phyloP scores from a whole-genome alignment of 2,797 vertebrate genomes.

The Champsocephalus esox region DNA sequence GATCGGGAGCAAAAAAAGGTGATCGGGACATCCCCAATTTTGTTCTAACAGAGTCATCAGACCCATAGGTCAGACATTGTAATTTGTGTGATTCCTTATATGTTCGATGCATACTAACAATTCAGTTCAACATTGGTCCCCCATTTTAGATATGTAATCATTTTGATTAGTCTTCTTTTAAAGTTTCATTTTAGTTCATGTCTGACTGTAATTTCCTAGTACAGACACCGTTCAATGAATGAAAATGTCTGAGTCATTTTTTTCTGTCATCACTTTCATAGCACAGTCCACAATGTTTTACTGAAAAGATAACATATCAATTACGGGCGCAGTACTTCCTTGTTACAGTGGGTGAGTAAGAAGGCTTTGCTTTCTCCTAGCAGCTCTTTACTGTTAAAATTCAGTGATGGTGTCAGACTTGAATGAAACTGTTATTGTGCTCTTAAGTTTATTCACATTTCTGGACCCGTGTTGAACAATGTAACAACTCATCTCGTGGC shows the following conservation, averaged over 20 bases:
- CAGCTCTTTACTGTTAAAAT: conserved; percentile 20
- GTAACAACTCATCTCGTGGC: neutral
- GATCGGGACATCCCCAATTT: no score
- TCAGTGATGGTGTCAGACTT: neutral
- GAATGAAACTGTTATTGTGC: neutral
- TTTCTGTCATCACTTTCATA: neutral
- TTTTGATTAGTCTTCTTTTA: neutral
- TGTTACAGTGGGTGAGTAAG: conserved; percentile 6
- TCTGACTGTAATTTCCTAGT: neutral
- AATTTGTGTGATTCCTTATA: no score
- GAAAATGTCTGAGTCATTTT: neutral
- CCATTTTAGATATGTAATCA: neutral
- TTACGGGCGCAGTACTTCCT: conserved; percentile 4
- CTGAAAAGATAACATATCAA: conserved; percentile 20
- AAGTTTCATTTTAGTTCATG: neutral
- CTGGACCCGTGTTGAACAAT: neutral
- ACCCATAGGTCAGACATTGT: no score
- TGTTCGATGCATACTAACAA: neutral
- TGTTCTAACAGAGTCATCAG: no score
- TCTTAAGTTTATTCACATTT: neutral
- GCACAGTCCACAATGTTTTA: conserved; percentile 23
- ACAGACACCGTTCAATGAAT: neutral
- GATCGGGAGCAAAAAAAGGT: no score
- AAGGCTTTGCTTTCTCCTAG: conserved; percentile 11
- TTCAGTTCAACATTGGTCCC: neutral